Percentiles rank a stretch among this genome's conserved stretches.
These are phyloP conservation scores for Siniperca chuatsi DNA, from an alignment of 2,113 vertebrate species.

Conservation along the genomic window DNA sequence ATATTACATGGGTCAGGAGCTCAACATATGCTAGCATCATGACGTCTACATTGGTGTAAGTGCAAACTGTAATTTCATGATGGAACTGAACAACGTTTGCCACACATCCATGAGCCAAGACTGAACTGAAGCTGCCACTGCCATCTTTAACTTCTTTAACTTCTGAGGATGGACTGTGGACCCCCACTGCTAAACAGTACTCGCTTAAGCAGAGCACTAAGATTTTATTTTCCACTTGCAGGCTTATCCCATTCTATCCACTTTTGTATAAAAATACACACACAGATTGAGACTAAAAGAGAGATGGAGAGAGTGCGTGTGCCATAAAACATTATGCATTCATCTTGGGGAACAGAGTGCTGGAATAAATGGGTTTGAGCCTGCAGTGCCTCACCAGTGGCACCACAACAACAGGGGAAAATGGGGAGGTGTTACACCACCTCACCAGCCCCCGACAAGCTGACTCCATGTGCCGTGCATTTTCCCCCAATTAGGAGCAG, in stretches of 20 bases:
- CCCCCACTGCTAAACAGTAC: constrained; percentile 57
- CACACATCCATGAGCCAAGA: constrained; percentile 43
- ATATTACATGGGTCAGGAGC: constrained; percentile 22
- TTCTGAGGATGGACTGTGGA: constrained; percentile 50
- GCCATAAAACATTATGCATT: constrained; percentile 62
- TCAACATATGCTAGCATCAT: constrained; percentile 3
- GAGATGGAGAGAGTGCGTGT: constrained; percentile 32
- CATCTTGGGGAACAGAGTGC: constrained; percentile 43
- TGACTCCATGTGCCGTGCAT: constrained; percentile 80
- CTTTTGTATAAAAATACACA: constrained; percentile 42
- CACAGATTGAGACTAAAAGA: constrained; percentile 14
- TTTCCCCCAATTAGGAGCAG: constrained; percentile 86
- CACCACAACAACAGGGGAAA: constrained; percentile 79
- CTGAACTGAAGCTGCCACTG: constrained; percentile 57
- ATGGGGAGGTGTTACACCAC: constrained; percentile 66
- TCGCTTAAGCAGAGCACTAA: constrained; percentile 49
- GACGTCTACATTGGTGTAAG: constrained; percentile 45
- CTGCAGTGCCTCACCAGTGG: constrained; percentile 68
- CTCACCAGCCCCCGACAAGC: constrained; percentile 71
- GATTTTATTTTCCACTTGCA: constrained; percentile 70
- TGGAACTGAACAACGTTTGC: constrained; percentile 48
- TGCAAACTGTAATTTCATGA: constrained; percentile 46
- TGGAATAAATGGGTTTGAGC: constrained; percentile 64
- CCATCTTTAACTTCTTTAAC: constrained; percentile 59
- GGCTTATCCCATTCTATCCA: constrained; percentile 47